phyloP scores from a whole-genome alignment of 2,113 vertebrate species.

The Oryzias melastigma region DNA sequence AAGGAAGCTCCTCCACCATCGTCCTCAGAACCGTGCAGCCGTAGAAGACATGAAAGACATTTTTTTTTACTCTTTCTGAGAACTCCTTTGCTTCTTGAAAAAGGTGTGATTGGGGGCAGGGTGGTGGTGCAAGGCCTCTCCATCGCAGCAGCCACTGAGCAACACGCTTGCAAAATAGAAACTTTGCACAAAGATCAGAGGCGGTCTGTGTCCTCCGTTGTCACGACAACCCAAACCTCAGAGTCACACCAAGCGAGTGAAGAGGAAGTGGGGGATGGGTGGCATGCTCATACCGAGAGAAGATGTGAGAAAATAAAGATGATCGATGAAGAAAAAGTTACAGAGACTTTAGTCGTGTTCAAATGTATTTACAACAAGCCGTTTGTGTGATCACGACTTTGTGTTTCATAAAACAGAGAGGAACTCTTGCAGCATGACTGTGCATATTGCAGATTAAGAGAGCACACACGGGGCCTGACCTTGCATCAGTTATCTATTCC shows the following conservation, averaged over 20 bases:
- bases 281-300: slow-evolving; percentile 44
- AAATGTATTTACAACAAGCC: too few relatives aligned
- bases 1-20: neutral
- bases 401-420: neutral
- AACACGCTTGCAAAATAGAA: slow-evolving; percentile 69
- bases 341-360: too few relatives aligned
- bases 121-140: slow-evolving; percentile 44
- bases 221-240: slow-evolving; percentile 77
- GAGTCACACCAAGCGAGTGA: slow-evolving; percentile 63
- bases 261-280: slow-evolving; percentile 76
- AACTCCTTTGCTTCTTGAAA: slow-evolving; percentile 44
- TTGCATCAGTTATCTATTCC: slow-evolving; percentile 59
- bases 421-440: slow-evolving; percentile 45
- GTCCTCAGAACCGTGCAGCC: neutral
- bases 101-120: slow-evolving; percentile 45
- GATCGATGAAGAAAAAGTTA: too few relatives aligned
- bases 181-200: slow-evolving; percentile 60
- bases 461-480: slow-evolving; percentile 15
- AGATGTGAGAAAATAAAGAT: slow-evolving; percentile 22
- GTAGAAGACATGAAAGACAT: slow-evolving; percentile 41
- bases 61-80: slow-evolving; percentile 47
- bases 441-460: slow-evolving; percentile 54
- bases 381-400: neutral
- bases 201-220: slow-evolving; percentile 63
- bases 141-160: slow-evolving; percentile 55